These are phyloP conservation scores for Esox masquinongy DNA, from an alignment of 2,797 vertebrate genomes.

Conservation along the genomic window DNA sequence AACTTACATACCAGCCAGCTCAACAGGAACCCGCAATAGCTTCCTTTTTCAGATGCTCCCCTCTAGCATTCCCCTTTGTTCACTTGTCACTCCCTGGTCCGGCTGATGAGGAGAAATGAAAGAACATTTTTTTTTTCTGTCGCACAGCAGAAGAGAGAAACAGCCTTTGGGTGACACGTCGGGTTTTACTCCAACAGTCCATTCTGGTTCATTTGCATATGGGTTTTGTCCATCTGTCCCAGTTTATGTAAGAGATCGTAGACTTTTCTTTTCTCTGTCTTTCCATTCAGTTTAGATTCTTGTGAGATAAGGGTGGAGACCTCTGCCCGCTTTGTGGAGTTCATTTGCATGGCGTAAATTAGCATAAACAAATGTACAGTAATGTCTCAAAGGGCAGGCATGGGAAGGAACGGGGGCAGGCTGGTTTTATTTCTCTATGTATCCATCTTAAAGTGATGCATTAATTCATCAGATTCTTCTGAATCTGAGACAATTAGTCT, in stretches of 20 bases:
- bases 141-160: slow-evolving; percentile 21
- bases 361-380: slow-evolving; percentile 28
- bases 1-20: slow-evolving; percentile 28
- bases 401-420: background rate
- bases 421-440: background rate
- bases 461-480: background rate
- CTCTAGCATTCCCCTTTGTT: slow-evolving; percentile 33
- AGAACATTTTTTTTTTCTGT: slow-evolving; percentile 33
- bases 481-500: background rate
- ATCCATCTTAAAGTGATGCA: background rate
- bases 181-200: slow-evolving; percentile 24
- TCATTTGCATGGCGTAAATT: slow-evolving; percentile 14
- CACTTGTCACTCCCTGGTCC: slow-evolving; percentile 33
- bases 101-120: slow-evolving; percentile 30
- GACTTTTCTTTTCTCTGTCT: slow-evolving; percentile 20
- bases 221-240: slow-evolving; percentile 23
- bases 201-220: slow-evolving; percentile 34
- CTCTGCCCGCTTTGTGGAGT: background rate
- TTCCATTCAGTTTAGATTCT: slow-evolving; percentile 1
- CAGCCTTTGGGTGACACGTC: slow-evolving; percentile 27
- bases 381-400: slow-evolving; percentile 7
- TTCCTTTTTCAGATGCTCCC: slow-evolving; percentile 30
- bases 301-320: background rate
- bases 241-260: slow-evolving; percentile 21
- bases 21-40: slow-evolving; percentile 32